A percentile compares a stretch with the other conserved stretches of the same genome.
These are phyloP conservation scores for Porites rus DNA, from an alignment of 92 coral and sea anemone genomes.

Conservation along the genomic window DNA sequence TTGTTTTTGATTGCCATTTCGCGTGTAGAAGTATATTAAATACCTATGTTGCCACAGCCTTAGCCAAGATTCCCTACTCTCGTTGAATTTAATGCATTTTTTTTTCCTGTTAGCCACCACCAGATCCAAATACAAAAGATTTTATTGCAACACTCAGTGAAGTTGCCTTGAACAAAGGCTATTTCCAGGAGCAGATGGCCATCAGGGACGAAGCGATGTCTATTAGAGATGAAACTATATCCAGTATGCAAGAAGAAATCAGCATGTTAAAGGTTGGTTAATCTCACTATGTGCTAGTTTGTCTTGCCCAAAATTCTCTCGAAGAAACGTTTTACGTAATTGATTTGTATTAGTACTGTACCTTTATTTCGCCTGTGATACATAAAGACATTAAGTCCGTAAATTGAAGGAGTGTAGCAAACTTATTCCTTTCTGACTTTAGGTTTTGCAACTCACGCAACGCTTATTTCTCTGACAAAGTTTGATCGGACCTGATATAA, in stretches of 20 bases:
- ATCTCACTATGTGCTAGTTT: not conserved
- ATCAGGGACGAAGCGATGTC: slow-evolving; percentile 87
- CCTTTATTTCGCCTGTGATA: not conserved
- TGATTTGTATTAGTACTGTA: not conserved
- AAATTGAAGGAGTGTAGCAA: no score
- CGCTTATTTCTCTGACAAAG: no score
- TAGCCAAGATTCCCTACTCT: not conserved
- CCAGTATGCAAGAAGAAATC: slow-evolving; percentile 77
- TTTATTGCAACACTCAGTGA: slow-evolving; percentile 96
- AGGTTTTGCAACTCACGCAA: no score
- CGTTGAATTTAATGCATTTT: no score
- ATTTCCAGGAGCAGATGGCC: slow-evolving; percentile 96
- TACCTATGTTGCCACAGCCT: no score
- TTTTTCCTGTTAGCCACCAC: slow-evolving; percentile 70
- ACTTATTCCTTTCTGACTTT: no score
- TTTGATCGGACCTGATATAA: no score
- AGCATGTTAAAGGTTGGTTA: slow-evolving; percentile 73
- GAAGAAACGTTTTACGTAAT: no score
- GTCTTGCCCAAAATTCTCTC: not conserved
- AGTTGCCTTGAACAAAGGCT: slow-evolving; percentile 95
- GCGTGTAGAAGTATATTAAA: no score
- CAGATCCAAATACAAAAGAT: slow-evolving; percentile 89
- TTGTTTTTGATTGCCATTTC: no score
- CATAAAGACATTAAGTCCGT: no score
- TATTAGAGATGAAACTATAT: slow-evolving; percentile 80